These are phyloP conservation scores for Acrocephalus kingi DNA, from an alignment of 2,113 vertebrate species.

Conservation along the genomic window DNA sequence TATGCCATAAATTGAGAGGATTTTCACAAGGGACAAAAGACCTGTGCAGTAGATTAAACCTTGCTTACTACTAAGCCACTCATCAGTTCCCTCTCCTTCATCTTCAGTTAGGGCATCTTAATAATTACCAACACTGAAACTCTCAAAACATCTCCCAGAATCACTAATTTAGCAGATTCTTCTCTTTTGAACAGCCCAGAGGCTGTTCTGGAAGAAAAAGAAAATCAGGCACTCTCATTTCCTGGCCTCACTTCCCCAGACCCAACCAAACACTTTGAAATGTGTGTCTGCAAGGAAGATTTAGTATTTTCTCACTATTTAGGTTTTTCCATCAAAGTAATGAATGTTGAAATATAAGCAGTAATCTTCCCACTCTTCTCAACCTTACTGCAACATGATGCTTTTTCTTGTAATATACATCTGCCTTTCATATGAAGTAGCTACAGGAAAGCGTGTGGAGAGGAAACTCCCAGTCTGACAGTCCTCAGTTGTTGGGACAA, in stretches of 20 bases:
- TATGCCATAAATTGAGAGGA: background rate
- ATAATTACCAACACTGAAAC: background rate
- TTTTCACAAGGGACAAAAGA: constrained; percentile 11
- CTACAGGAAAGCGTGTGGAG: rapidly evolving
- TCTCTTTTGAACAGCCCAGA: background rate
- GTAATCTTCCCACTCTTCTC: background rate
- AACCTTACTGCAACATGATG: background rate
- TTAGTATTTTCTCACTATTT: background rate
- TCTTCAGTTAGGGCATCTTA: background rate
- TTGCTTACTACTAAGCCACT: background rate
- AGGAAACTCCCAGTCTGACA: background rate
- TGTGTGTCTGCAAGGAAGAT: background rate
- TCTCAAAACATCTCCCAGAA: background rate
- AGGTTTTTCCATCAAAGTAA: background rate
- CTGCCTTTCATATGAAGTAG: background rate
- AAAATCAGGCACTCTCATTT: background rate
- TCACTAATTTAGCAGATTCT: background rate
- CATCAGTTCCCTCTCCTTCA: background rate
- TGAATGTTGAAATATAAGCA: background rate
- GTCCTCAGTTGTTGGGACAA: background rate
- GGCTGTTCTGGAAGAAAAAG: background rate
- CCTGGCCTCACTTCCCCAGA: background rate
- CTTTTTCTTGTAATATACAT: background rate
- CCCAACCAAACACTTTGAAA: background rate
- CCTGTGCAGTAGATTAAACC: background rate